phyloP scores from a whole-genome alignment of 2,888 invertebrate genomes.

The Neoascia interrupta region DNA sequence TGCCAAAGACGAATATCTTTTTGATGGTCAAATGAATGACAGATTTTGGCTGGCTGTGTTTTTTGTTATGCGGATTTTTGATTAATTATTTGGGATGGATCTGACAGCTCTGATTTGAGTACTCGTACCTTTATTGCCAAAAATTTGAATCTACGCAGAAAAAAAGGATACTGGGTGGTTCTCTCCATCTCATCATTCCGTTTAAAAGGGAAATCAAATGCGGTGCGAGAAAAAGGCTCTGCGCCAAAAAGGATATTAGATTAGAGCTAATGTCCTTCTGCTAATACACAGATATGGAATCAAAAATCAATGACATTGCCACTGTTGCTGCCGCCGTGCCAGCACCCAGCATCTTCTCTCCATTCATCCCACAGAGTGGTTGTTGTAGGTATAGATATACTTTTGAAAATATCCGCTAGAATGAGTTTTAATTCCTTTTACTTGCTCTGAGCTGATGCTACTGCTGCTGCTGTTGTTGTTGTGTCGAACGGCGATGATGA shows the following conservation, averaged over 20 bases:
- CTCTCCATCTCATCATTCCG: not conserved
- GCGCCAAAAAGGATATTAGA: conserved; percentile 53
- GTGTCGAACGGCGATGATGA: conserved; percentile 15
- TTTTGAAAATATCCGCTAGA: conserved; percentile 79
- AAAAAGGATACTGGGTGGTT: not conserved
- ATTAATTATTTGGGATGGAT: conserved; percentile 56
- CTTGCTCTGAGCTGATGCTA: conserved; percentile 49
- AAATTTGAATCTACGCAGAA: not conserved
- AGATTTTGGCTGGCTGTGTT: conserved; percentile 7
- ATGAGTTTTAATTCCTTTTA: conserved; percentile 80
- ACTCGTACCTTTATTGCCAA: not conserved
- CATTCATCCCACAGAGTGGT: not conserved
- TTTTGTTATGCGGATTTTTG: conserved; percentile 48
- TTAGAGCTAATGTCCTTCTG: conserved; percentile 62
- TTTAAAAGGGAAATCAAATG: conserved; percentile 40
- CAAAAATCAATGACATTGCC: conserved; percentile 74
- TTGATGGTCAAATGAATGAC: conserved; percentile 60
- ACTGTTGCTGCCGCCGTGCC: too few relatives aligned
- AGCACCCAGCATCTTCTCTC: not conserved
- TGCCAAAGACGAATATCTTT: conserved; percentile 18
- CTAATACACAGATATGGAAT: conserved; percentile 70
- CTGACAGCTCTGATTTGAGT: conserved; percentile 26
- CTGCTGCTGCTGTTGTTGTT: too few relatives aligned
- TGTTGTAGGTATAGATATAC: conserved; percentile 71
- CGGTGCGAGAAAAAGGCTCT: conserved; percentile 38